A percentile compares a stretch with the other conserved stretches of the same genome.
These are phyloP conservation scores for Calephelis nemesis DNA, from an alignment of 1,140 invertebrate genomes.

Conservation along the genomic window DNA sequence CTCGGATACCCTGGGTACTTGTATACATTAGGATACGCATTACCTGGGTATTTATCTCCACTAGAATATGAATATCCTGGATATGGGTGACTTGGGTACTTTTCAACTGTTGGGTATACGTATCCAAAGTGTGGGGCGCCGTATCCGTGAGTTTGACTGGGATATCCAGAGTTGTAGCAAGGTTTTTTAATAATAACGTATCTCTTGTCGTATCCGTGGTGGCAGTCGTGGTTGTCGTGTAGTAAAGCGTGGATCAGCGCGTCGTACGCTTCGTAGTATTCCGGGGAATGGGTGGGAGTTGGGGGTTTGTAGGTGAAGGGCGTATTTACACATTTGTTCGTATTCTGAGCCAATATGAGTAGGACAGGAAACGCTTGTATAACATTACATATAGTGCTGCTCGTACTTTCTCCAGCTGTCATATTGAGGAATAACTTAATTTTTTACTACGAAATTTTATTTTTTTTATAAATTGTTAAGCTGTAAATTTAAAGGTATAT, in stretches of 20 bases:
- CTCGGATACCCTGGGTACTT: conserved; percentile 21
- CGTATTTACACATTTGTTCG: conserved; percentile 58
- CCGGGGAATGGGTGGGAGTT: conserved; percentile 53
- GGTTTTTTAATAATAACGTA: conserved; percentile 36
- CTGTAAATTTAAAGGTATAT: not conserved
- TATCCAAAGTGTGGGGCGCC: conserved; percentile 22
- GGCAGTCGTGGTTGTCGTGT: conserved; percentile 29
- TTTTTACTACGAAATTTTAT: not conserved
- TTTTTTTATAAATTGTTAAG: not conserved
- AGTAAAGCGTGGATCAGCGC: conserved; percentile 53
- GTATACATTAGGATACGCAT: not conserved
- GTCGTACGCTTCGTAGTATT: conserved; percentile 65
- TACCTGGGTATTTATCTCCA: not conserved
- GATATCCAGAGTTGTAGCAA: conserved; percentile 33
- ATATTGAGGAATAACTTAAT: not conserved
- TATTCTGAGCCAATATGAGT: conserved; percentile 62
- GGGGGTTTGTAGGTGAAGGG: conserved; percentile 65
- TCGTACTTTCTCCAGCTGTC: not conserved
- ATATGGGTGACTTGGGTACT: not conserved
- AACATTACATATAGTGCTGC: conserved; percentile 50
- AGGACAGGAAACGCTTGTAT: conserved; percentile 63
- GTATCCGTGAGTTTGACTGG: conserved; percentile 8
- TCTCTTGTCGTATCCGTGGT: conserved; percentile 40
- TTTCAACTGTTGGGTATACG: not conserved
- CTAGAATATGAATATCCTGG: conserved; percentile 1